Percentiles rank a stretch among this genome's conserved stretches.
Conservation (phyloP, 2,888 invertebrate genomes). For the Hermaeophaga mercurialis region DNA sequence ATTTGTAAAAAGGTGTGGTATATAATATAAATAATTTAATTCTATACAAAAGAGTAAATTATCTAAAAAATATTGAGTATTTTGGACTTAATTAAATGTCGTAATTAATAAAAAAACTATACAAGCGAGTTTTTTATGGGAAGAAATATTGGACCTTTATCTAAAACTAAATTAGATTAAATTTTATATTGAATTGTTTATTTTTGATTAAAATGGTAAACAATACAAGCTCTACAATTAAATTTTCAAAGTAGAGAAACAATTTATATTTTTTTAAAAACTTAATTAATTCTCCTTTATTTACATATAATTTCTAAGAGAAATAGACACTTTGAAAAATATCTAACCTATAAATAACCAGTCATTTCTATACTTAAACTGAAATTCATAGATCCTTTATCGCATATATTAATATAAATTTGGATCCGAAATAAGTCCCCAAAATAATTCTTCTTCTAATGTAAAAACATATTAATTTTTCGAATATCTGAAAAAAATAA, state of each 20-base stretch:
- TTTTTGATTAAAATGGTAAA: slow-evolving; percentile 8
- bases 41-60: slow-evolving; percentile 31
- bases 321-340: slow-evolving; percentile 43
- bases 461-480: slow-evolving; percentile 8
- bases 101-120: slow-evolving; percentile 6
- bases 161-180: background rate
- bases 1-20: slow-evolving; percentile 23
- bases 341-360: slow-evolving; percentile 41
- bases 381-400: slow-evolving; percentile 2
- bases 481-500: slow-evolving; percentile 15
- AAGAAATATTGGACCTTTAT: slow-evolving; percentile 14
- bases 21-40: slow-evolving; percentile 32
- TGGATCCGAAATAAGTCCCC: slow-evolving; percentile 13
- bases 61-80: slow-evolving; percentile 34
- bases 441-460: slow-evolving; percentile 11
- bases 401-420: background rate
- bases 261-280: background rate
- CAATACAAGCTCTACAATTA: too few relatives aligned
- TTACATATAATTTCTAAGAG: slow-evolving; percentile 44
- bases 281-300: slow-evolving; percentile 20
- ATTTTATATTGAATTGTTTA: too few relatives aligned
- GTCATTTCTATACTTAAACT: slow-evolving; percentile 38
- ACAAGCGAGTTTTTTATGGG: too few relatives aligned
- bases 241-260: background rate
- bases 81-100: slow-evolving; percentile 26